Base-by-base conservation (phyloP, 2,113 vertebrate genomes). In the Phrynosoma blainvillii region DNA sequence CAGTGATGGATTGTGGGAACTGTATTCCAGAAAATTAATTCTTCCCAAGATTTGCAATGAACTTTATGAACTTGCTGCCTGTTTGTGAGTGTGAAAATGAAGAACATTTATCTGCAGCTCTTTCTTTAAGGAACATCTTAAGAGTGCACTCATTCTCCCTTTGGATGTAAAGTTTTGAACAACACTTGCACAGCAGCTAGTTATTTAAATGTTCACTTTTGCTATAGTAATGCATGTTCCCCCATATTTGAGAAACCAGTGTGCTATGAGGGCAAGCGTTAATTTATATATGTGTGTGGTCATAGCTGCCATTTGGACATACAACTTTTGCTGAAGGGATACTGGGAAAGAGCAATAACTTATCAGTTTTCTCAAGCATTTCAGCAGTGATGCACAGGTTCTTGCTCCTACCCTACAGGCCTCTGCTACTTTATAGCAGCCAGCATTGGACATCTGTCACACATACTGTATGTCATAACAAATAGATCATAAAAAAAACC, bases 401-500 rank as follows among this genome's bases (percentile, higher is more conserved):
- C 93, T 91, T 93, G 83, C 91, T 88, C 92, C 90, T 89, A 93
- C 93, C 93, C 92, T 95, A 92, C 82, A 94, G 92, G 89, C 90
- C 79, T 88, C 90, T 90, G 81, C 76, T 95, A 91, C 92, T 89
- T 95, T 96, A 94, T 93, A 93, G 90, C 84, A 90, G 95, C 94
- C 93, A 95, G 92, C 95, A 93, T 91, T 93, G 93, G 95, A 95
- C 95, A 96, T 95, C 95, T 96, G 95, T 95, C 95, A 94, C 92
- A 90, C 95, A 94, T 92, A 93, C 91, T 96, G 94, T 92, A 93
- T 95, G 95, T 95, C 93, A 95, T 94, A 95, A 94, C 95, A 94
- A 95, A 94, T 94, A 91, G 85, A 93, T 93, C 95, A 95, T 95
- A 94, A 94, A 84, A 84, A 88, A 70, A 71, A 79, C 83, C 85